Percentiles rank a stretch among this genome's conserved stretches.
phyloP scores from a whole-genome alignment of 2,888 invertebrate genomes.

The Machimus atricapillus region DNA sequence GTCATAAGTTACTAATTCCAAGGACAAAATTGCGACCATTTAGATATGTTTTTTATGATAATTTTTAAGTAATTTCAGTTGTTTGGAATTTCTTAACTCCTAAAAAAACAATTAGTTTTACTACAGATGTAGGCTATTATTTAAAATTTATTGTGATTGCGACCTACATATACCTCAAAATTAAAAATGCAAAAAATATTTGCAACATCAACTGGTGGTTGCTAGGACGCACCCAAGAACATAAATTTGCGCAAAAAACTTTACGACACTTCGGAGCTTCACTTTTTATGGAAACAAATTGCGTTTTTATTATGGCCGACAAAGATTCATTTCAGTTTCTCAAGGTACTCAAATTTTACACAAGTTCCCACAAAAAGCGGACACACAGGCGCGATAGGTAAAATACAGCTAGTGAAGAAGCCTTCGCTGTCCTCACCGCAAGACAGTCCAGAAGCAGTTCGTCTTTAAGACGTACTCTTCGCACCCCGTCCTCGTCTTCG shows the following conservation, averaged over 20 bases:
- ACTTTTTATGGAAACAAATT: background rate
- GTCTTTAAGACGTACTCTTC: background rate
- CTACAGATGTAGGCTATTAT: background rate
- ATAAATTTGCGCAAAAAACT: background rate
- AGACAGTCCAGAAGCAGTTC: background rate
- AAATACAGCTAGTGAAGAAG: background rate
- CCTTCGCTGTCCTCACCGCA: background rate
- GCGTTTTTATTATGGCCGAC: background rate
- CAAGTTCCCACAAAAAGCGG: background rate
- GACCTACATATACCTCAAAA: background rate
- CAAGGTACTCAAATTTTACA: constrained; percentile 7
- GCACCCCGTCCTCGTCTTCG: background rate
- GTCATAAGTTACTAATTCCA: too few relatives aligned
- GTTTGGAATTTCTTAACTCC: too few relatives aligned
- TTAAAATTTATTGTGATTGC: background rate
- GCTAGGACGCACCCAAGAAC: background rate
- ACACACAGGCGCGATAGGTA: background rate
- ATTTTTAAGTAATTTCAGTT: too few relatives aligned
- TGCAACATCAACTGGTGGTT: background rate
- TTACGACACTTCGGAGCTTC: background rate
- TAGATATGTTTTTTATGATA: too few relatives aligned
- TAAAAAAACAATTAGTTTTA: too few relatives aligned
- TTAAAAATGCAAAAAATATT: background rate
- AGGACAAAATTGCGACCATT: too few relatives aligned
- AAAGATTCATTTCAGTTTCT: constrained; percentile 13